phyloP scores from a whole-genome alignment of 2,113 vertebrate species.

The Dinomys branickii region DNA sequence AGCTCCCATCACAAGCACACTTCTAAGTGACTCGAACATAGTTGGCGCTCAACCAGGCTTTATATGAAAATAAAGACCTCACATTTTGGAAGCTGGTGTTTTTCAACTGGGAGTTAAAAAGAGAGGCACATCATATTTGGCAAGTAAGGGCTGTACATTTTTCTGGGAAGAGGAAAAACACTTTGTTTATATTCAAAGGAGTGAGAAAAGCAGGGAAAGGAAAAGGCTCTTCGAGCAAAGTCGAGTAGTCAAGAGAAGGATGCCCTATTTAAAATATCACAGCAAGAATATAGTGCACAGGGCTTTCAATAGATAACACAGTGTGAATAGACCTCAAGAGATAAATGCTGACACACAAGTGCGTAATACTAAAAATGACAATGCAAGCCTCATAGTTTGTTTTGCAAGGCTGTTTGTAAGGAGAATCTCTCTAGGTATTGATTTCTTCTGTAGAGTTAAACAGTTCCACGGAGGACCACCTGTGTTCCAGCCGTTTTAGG shows the following conservation, averaged over 20 bases:
- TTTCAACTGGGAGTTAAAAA: background rate
- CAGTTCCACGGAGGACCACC: background rate
- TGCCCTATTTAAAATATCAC: conserved; percentile 11
- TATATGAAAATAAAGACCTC: background rate
- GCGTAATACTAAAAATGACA: background rate
- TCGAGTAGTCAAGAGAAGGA: background rate
- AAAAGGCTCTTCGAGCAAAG: background rate
- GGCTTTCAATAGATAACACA: conserved; percentile 7
- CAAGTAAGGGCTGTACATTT: background rate
- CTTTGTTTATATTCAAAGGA: background rate
- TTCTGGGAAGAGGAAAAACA: background rate
- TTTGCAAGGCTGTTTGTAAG: conserved; percentile 18
- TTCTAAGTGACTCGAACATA: background rate
- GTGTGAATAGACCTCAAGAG: background rate
- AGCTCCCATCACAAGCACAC: background rate
- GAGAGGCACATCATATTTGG: background rate
- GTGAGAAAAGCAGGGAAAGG: background rate
- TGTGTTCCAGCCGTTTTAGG: conserved; percentile 50
- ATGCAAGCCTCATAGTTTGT: background rate
- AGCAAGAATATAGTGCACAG: background rate
- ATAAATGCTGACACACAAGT: background rate
- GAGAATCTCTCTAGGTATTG: background rate
- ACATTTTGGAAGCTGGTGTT: background rate
- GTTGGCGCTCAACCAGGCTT: background rate
- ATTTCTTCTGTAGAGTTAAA: conserved; percentile 19